Conservation (phyloP, 2,888 invertebrate species). For the Eupsilia transversa region DNA sequence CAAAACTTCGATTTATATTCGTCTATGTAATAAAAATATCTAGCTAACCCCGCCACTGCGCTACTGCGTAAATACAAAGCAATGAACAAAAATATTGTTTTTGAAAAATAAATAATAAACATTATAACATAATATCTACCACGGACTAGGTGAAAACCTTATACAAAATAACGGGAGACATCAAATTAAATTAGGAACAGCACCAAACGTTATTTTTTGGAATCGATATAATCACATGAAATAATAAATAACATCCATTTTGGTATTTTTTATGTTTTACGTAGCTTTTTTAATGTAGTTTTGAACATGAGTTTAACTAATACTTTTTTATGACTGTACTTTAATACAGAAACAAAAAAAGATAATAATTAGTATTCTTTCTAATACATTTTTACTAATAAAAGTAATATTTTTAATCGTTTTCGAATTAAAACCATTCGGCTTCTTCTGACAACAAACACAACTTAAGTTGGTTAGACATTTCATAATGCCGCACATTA, state of each 20-base stretch:
- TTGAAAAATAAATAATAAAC: slow-evolving; percentile 62
- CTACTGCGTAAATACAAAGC: slow-evolving; percentile 68
- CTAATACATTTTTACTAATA: background rate
- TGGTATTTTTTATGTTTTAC: slow-evolving; percentile 61
- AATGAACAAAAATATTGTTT: slow-evolving; percentile 58
- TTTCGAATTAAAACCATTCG: background rate
- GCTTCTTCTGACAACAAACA: slow-evolving; percentile 5
- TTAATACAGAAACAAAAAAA: background rate
- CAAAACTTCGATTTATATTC: background rate
- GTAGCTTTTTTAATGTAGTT: background rate
- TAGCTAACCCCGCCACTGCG: slow-evolving; percentile 32
- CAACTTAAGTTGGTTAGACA: background rate
- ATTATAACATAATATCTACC: slow-evolving; percentile 53
- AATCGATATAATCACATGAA: slow-evolving; percentile 68
- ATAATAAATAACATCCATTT: slow-evolving; percentile 52
- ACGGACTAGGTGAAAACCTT: slow-evolving; percentile 63
- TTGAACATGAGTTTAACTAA: slow-evolving; percentile 17
- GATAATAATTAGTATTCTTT: background rate
- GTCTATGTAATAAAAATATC: background rate
- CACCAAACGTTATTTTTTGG: slow-evolving; percentile 72
- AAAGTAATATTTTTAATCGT: background rate
- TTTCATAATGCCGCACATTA: background rate
- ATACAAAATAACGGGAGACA: slow-evolving; percentile 56
- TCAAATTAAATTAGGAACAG: slow-evolving; percentile 71
- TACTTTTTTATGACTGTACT: background rate